Evolutionary conservation across 2,797 vertebrate genomes (phyloP), one percentile per base, ranked within the genome.

Genomic region (Silurus lanzhouensis): DNA sequence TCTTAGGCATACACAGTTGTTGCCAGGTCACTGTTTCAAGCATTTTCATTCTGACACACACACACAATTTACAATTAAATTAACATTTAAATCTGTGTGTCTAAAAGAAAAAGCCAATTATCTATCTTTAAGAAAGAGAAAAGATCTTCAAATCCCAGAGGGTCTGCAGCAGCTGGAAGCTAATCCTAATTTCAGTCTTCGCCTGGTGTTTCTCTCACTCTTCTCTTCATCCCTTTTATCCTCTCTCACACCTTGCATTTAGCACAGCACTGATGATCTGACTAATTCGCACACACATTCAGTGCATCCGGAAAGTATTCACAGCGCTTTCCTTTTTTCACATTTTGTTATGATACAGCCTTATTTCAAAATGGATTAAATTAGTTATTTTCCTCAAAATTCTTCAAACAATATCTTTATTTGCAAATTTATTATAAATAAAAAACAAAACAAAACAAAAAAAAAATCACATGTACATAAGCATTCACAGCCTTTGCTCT

Each of bases 191-290:
- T 66, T 75, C 71, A 63, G 71, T 75, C 44, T 75, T 52, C 52
- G 31, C 44, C 58, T 57, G 80, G 5, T 1, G 13, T 67, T 81
- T 81, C 79, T 81, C n/a, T 68, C 64, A 19, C 52, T 68, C 64
- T 57, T 22, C 25, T 44, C n/a, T n/a, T 31, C 25, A 27, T 13
- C 5, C 67, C 46, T 19, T 22, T n/a, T 25, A 14, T 8, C 31
- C 17, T 31, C 60, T 76, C 83, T 77, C 25, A 79, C 77, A 79
- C 38, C 77, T 83, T 79, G 58, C 58, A 79, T 79, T 79, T 79
- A 46, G 58, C 58, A 63, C 76, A n/a, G 58, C 13, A 6, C 72
- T 68, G 68, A 44, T 74, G 13, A 55, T 58, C 81, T 83, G 48
- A 63, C 63, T 55, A 67, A 84, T 52, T 71, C 67, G 72, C 66